These are phyloP conservation scores for human (Homo sapiens) DNA, from an alignment of 2,113 vertebrate genomes.

Conservation along the genomic window GRCh38 chr5:136510501-136511000, in stretches of 20 bases:
- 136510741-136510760: background rate
- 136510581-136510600: background rate
- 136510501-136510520: background rate
- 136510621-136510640: background rate
- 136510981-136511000: background rate
- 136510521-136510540: background rate
- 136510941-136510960: background rate
- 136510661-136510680: background rate
- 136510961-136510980: background rate
- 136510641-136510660: background rate
- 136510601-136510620: background rate
- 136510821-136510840: background rate
- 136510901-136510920: background rate
- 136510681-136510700: background rate
- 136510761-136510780: background rate
- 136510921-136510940: background rate
- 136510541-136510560: background rate
- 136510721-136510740: background rate
- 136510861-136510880: background rate
- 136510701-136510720: background rate
- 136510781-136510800: background rate
- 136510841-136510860: background rate
- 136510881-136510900: background rate
- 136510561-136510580: background rate
- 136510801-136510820: background rate